Base-by-base conservation (phyloP, 2,113 vertebrate genomes). In the Rhea pennata region DNA sequence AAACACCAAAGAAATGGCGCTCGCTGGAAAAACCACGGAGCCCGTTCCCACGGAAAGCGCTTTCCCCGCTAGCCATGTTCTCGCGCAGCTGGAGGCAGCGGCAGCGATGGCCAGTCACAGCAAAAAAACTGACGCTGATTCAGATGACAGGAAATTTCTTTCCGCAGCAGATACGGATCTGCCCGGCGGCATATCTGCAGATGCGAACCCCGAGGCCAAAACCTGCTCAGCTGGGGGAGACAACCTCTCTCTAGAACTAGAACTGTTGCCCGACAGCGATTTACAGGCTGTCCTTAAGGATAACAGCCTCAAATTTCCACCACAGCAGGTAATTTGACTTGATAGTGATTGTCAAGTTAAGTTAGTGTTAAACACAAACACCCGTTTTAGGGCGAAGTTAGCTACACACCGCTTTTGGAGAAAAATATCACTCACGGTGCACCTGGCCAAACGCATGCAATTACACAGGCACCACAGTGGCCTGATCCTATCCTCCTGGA, bases 201-300 rank as follows among this genome's bases (percentile, higher is more conserved):
- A 14, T 50, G 20, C n/a, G 23, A 44, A 44, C 27, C 8, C 82
- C 40, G 33, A 31, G 36, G 70, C 66, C 31, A 86, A 92, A 82
- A 59, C 53, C 6, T 39, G 26, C 15, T 51, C 61, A 27, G 4
- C 22, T 12, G 91, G 79, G 69, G 59, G 26, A 46, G 58, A 46
- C 12, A 79, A 75, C 24, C 46, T 31, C 50, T 50, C 77, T 40
- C 27, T 92, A 44, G 96, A 97, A 15, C n/a, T 93, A 1, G 87
- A 95, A 67, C 96, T 94, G 74, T 56, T 97, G 85, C 96, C 72
- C 3, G 96, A 97, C 79, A 97, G 95, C 69, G 93, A 95, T 72
- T 58, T 97, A 4, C 85, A 65, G n/a, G 42, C 56, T 12, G 66
- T 79, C 33, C 81, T 96, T 75, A 93, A 95, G 12, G 61, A 26